Percentiles rank a stretch among this genome's conserved stretches.
These are phyloP conservation scores for Sinohyriopsis cumingii DNA, from an alignment of 2,888 invertebrate species.

Conservation along the genomic window DNA sequence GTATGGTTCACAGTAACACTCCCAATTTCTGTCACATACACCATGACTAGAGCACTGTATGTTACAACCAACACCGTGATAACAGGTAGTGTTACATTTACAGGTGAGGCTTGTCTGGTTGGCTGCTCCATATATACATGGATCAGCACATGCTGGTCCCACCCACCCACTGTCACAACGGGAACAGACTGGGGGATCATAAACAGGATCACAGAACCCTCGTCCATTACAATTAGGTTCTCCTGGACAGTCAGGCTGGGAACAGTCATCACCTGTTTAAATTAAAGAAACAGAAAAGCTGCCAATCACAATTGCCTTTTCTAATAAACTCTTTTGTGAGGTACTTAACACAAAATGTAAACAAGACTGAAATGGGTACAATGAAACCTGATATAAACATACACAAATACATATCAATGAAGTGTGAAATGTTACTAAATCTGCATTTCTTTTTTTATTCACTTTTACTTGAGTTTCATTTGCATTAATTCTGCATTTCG, in stretches of 20 bases:
- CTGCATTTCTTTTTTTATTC: too few species aligned
- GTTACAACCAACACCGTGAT: slow-evolving; percentile 54
- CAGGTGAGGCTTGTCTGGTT: slow-evolving; percentile 35
- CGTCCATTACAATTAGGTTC: slow-evolving; percentile 50
- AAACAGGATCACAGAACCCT: slow-evolving; percentile 43
- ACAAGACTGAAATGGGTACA: too few species aligned
- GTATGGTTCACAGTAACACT: slow-evolving; percentile 52
- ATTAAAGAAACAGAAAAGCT: too few species aligned
- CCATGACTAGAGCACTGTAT: slow-evolving; percentile 57
- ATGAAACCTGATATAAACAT: too few species aligned
- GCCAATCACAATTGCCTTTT: too few species aligned
- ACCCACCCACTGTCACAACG: slow-evolving; percentile 50
- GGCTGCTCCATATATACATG: slow-evolving; percentile 45
- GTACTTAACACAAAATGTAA: too few species aligned
- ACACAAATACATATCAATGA: too few species aligned
- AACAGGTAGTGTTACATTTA: slow-evolving; percentile 51
- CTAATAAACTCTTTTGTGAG: too few species aligned
- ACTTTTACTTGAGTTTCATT: too few species aligned
- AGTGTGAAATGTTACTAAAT: too few species aligned
- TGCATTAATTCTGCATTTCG: too few species aligned
- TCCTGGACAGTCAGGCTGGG: slow-evolving; percentile 51
- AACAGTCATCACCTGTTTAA: slow-evolving; percentile 47
- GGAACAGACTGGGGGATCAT: slow-evolving; percentile 49
- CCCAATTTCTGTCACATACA: slow-evolving; percentile 29
- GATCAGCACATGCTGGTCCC: slow-evolving; percentile 51